Conservation (phyloP, 2,888 invertebrate species). For the Tiphia femorata region DNA sequence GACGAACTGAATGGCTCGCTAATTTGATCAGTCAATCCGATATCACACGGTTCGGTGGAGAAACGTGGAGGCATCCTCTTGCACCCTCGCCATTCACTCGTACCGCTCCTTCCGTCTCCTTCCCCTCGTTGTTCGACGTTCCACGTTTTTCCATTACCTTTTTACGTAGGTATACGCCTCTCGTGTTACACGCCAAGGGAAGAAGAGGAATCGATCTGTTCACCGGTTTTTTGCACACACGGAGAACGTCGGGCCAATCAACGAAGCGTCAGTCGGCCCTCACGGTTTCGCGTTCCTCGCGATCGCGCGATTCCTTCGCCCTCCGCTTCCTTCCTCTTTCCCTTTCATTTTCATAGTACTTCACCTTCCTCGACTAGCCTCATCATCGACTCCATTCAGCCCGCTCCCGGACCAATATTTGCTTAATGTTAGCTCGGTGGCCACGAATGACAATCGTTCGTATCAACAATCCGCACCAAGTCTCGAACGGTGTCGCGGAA, state of each 20-base stretch:
- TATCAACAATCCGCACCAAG: slow-evolving; percentile 29
- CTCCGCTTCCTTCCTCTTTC: slow-evolving; percentile 4
- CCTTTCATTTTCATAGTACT: too few relatives aligned
- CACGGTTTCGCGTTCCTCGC: slow-evolving; percentile 3
- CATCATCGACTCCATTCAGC: slow-evolving; percentile 24
- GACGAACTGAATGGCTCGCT: slow-evolving; percentile 26
- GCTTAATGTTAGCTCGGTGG: slow-evolving; percentile 18
- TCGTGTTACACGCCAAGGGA: slow-evolving; percentile 22
- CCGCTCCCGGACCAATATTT: slow-evolving; percentile 20
- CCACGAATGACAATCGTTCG: slow-evolving; percentile 26
- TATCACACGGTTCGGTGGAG: slow-evolving; percentile 20
- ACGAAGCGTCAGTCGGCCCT: slow-evolving; percentile 4
- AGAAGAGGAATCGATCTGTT: not conserved
- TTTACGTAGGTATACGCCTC: too few relatives aligned
- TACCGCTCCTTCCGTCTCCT: slow-evolving; percentile 8
- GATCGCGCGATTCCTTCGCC: slow-evolving; percentile 13
- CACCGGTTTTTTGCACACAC: slow-evolving; percentile 7
- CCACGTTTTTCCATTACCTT: too few relatives aligned
- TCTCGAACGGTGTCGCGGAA: too few relatives aligned
- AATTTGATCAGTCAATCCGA: slow-evolving; percentile 31
- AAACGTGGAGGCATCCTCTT: slow-evolving; percentile 2
- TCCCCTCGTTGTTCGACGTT: not conserved
- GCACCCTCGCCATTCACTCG: slow-evolving; percentile 9
- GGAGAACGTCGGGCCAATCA: slow-evolving; percentile 20
- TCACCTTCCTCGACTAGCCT: slow-evolving; percentile 11